These are phyloP conservation scores for Scrobipalpa atriplicella DNA, from an alignment of 2,888 invertebrate genomes.

Conservation along the genomic window DNA sequence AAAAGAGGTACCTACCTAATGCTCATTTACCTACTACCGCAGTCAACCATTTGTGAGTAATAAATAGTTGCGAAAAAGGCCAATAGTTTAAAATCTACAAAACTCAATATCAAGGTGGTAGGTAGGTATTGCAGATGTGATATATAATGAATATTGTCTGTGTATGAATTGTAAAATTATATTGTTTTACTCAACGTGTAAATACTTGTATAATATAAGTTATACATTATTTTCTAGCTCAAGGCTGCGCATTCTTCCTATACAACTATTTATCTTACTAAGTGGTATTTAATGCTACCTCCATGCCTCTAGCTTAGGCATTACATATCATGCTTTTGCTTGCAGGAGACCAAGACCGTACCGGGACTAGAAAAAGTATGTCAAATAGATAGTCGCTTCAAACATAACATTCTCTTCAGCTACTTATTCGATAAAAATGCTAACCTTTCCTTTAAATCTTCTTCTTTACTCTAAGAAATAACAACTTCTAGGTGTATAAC, in stretches of 20 bases:
- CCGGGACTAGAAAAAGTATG: slow-evolving; percentile 69
- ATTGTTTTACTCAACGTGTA: too few species aligned
- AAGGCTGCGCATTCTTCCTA: background rate
- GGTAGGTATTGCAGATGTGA: too few species aligned
- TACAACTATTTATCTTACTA: background rate
- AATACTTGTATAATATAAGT: too few species aligned
- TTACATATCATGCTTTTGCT: slow-evolving; percentile 36
- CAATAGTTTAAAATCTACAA: too few species aligned
- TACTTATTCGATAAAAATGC: background rate
- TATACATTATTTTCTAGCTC: background rate
- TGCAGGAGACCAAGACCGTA: slow-evolving; percentile 63
- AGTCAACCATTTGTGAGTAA: too few species aligned
- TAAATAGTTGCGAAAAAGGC: too few species aligned
- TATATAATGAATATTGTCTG: too few species aligned
- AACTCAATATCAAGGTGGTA: too few species aligned
- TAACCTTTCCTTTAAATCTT: slow-evolving; percentile 5
- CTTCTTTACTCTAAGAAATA: background rate
- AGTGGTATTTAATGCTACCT: background rate
- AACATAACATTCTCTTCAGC: slow-evolving; percentile 28
- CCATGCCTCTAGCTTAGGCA: background rate
- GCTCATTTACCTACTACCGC: too few species aligned
- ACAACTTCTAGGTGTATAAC: too few species aligned
- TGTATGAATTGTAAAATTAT: too few species aligned
- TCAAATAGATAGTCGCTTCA: slow-evolving; percentile 36
- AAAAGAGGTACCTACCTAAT: too few species aligned